Evolutionary conservation across 2,888 invertebrate species (phyloP).

Genomic region (Drosophila glabriapex): DNA sequence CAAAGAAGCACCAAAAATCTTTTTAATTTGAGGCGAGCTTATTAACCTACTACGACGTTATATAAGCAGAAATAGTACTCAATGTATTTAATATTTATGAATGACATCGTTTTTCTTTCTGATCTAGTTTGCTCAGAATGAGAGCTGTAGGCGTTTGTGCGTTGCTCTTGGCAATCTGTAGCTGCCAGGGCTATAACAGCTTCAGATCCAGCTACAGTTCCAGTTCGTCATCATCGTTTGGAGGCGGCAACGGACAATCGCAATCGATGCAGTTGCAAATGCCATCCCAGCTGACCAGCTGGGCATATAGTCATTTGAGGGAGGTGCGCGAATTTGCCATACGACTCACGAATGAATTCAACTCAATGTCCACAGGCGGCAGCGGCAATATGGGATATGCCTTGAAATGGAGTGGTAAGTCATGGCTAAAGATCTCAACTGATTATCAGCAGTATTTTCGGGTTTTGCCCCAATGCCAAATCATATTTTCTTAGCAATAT

Average conservation of each 20-base stretch:
- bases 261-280: slow-evolving; percentile 22
- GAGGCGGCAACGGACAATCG: slow-evolving; percentile 27
- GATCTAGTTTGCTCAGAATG: slow-evolving; percentile 67
- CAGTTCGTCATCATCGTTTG: slow-evolving; percentile 59
- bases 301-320: slow-evolving; percentile 78
- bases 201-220: slow-evolving; percentile 60
- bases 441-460: neutral
- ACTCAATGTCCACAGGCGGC: slow-evolving; percentile 72
- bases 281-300: slow-evolving; percentile 70
- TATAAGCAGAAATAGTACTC: neutral
- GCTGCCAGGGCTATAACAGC: slow-evolving; percentile 58
- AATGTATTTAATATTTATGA: slow-evolving; percentile 50
- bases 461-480: neutral
- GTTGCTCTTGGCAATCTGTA: slow-evolving; percentile 68
- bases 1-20: slow-evolving; percentile 28
- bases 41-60: slow-evolving; percentile 7
- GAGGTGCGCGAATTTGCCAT: slow-evolving; percentile 82
- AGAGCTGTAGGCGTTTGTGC: slow-evolving; percentile 68
- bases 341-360: slow-evolving; percentile 80
- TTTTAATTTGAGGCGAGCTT: slow-evolving; percentile 22
- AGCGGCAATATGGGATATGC: slow-evolving; percentile 38
- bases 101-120: slow-evolving; percentile 57
- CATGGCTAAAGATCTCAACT: neutral
- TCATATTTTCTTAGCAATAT: neutral
- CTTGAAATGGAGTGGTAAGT: slow-evolving; percentile 79